Percentiles rank a stretch among this genome's conserved stretches.
phyloP scores from a whole-genome alignment of 2,113 vertebrate species.

The Tachuris rubrigastra region DNA sequence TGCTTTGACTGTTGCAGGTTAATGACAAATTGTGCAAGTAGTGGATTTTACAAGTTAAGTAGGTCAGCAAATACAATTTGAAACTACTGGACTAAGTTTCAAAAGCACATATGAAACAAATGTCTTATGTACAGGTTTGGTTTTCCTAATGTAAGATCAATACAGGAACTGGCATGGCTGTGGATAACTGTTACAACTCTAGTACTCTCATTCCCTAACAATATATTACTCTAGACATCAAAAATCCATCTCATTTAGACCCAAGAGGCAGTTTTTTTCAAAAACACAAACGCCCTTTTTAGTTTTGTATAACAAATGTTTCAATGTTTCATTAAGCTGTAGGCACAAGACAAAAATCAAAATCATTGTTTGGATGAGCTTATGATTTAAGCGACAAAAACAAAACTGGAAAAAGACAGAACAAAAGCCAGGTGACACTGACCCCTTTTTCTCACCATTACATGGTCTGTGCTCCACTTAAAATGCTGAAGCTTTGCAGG shows the following conservation, averaged over 20 bases:
- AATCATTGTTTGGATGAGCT: background rate
- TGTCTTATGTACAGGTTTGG: fast-evolving
- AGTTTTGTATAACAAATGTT: background rate
- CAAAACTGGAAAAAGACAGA: background rate
- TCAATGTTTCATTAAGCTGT: background rate
- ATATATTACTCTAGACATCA: background rate
- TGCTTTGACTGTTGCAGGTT: background rate
- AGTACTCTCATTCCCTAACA: background rate
- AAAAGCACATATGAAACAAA: background rate
- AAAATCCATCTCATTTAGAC: background rate
- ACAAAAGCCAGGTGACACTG: background rate
- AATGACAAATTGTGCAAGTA: background rate
- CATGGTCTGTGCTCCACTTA: background rate
- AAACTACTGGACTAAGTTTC: background rate
- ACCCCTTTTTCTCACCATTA: background rate
- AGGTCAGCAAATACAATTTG: background rate
- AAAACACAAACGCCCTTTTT: background rate
- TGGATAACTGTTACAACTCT: background rate
- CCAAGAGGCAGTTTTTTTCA: background rate
- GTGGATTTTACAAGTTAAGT: background rate
- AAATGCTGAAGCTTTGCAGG: background rate
- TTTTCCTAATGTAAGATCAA: background rate
- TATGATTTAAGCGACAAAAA: background rate
- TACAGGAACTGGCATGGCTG: background rate
- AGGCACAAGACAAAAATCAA: background rate